Evolutionary conservation across 1,140 invertebrate genomes (phyloP).

Genomic region (Calephelis nemesis): DNA sequence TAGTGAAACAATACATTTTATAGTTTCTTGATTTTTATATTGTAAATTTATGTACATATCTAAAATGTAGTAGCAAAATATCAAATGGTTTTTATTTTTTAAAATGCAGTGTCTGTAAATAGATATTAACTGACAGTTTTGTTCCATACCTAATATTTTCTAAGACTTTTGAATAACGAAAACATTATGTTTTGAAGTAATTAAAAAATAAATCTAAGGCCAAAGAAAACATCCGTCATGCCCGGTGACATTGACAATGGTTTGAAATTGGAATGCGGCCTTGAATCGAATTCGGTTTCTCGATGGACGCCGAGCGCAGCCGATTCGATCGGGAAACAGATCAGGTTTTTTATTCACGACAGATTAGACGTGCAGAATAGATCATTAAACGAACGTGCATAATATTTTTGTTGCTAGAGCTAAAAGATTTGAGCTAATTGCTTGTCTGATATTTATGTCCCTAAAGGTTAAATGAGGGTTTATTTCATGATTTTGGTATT

Average conservation of each 20-base stretch:
- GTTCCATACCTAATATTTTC: too few relatives aligned
- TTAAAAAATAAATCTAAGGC: slow-evolving; percentile 26
- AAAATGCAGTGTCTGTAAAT: too few relatives aligned
- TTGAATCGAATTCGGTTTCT: slow-evolving; percentile 68
- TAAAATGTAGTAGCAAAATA: too few relatives aligned
- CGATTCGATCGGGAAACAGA: slow-evolving; percentile 66
- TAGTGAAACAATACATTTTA: slow-evolving; percentile 6
- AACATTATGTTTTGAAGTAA: background rate
- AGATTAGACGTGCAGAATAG: slow-evolving; percentile 57
- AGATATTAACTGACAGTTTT: too few relatives aligned
- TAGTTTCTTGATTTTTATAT: background rate
- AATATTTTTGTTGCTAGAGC: background rate
- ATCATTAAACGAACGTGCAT: slow-evolving; percentile 26
- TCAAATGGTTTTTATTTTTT: background rate
- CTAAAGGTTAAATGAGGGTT: too few relatives aligned
- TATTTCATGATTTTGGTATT: too few relatives aligned
- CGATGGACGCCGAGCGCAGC: slow-evolving; percentile 45
- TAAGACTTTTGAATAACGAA: background rate
- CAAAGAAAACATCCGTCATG: slow-evolving; percentile 62
- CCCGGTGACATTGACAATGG: slow-evolving; percentile 70
- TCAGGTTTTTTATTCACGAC: slow-evolving; percentile 57
- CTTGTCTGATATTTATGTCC: too few relatives aligned
- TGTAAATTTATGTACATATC: background rate
- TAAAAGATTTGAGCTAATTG: too few relatives aligned
- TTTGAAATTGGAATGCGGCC: slow-evolving; percentile 71